Evolutionary conservation across 2,888 invertebrate species (phyloP).

Genomic region (Trissoscelio sp.): DNA sequence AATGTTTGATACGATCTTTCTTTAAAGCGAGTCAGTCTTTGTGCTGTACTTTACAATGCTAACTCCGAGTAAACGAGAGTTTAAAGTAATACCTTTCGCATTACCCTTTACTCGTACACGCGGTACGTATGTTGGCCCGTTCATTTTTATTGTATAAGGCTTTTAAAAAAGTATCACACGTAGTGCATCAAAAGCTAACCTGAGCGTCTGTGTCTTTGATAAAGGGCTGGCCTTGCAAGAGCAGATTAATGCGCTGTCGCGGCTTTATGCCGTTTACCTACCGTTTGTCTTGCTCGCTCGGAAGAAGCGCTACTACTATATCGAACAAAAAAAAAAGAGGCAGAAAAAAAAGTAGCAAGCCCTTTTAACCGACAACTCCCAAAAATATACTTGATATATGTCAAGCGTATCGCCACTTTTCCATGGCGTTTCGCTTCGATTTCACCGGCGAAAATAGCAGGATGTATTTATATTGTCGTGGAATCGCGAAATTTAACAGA

Average conservation of each 20-base stretch:
- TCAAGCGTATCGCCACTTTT: slow-evolving; percentile 42
- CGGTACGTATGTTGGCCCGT: slow-evolving; percentile 18
- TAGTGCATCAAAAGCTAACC: slow-evolving; percentile 60
- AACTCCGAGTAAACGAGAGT: slow-evolving; percentile 60
- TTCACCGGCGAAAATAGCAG: slow-evolving; percentile 6
- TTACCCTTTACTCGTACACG: slow-evolving; percentile 41
- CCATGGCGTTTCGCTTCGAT: slow-evolving; percentile 10
- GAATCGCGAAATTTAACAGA: background rate
- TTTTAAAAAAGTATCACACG: slow-evolving; percentile 62
- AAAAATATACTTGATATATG: slow-evolving; percentile 43
- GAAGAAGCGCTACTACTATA: too few relatives aligned
- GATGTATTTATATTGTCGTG: slow-evolving; percentile 3
- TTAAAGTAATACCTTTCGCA: slow-evolving; percentile 57
- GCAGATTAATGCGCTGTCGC: slow-evolving; percentile 67
- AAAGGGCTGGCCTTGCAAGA: slow-evolving; percentile 55
- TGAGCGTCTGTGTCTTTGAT: slow-evolving; percentile 55
- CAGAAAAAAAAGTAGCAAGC: slow-evolving; percentile 21
- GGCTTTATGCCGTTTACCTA: slow-evolving; percentile 62
- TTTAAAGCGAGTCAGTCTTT: slow-evolving; percentile 55
- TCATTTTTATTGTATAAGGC: slow-evolving; percentile 53
- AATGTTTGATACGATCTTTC: slow-evolving; percentile 59
- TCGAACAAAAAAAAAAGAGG: slow-evolving; percentile 20
- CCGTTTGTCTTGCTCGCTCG: slow-evolving; percentile 56
- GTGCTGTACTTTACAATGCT: slow-evolving; percentile 50
- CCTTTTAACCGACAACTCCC: slow-evolving; percentile 39